Evolutionary conservation across 2,888 invertebrate species (phyloP).

Genomic region (Oligia fasciuncula): DNA sequence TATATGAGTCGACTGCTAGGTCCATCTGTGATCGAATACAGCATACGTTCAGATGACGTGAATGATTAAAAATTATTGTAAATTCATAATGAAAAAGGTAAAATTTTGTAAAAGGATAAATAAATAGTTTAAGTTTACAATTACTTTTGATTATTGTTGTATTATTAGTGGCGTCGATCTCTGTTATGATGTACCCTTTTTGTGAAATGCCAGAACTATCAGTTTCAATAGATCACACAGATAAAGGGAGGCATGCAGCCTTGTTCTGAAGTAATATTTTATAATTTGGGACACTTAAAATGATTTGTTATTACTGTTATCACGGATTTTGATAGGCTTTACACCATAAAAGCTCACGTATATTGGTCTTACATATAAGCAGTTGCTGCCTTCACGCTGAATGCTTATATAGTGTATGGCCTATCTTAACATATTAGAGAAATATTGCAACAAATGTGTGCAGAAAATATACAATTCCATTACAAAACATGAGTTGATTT

Average conservation of each 20-base stretch:
- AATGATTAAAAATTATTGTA: constrained; percentile 83
- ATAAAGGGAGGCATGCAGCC: constrained; percentile 23
- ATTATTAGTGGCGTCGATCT: constrained; percentile 74
- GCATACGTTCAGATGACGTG: constrained; percentile 74
- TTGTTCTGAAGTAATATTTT: constrained; percentile 37
- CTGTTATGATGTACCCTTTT: constrained; percentile 54
- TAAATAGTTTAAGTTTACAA: constrained; percentile 89
- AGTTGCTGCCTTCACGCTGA: constrained; percentile 25
- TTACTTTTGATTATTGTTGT: constrained; percentile 84
- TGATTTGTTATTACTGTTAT: constrained; percentile 59
- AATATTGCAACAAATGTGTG: constrained; percentile 53
- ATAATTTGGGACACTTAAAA: constrained; percentile 42
- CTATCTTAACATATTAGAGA: constrained; percentile 49
- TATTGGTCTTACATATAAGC: constrained; percentile 34
- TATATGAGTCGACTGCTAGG: constrained; percentile 75
- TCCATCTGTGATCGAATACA: constrained; percentile 73
- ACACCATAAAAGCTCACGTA: constrained; percentile 38
- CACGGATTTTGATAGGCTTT: constrained; percentile 46
- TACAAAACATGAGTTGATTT: constrained; percentile 50
- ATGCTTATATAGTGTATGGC: constrained; percentile 46
- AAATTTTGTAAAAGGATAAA: constrained; percentile 88
- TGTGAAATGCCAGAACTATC: constrained; percentile 41
- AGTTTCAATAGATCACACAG: constrained; percentile 23
- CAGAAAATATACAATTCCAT: constrained; percentile 59
- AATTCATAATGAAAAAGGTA: constrained; percentile 83